Base-by-base conservation (phyloP, 1,140 invertebrate genomes). In the Drosophila elegans region DNA sequence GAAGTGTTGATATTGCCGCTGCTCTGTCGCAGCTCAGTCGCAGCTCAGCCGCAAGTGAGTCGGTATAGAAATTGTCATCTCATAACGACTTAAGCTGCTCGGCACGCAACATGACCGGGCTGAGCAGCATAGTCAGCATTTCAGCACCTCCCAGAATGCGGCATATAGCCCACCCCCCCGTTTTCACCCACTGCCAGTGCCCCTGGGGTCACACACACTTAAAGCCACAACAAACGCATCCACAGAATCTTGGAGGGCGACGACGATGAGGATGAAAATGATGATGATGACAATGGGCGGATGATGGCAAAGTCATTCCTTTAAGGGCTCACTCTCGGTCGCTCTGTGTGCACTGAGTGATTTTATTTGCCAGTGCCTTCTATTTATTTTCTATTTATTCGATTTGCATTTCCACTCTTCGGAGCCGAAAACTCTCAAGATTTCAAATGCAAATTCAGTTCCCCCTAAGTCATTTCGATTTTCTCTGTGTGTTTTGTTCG, bases 301-400 rank as follows among this genome's bases (percentile, higher is more conserved):
- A 71, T 57, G 63, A 67, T 67, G 59, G 38, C 53, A 79, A 71
- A 45, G 64, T 67, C 71, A 74, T 64, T 75, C 63, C 62, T 64
- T 82, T 73, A 86, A 86, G 80, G 72, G 60, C 57, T 41, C 34
- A 25, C 69, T 48, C 51, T 73, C 60, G 9, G 13, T 66, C 39
- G 53, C 44, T 55, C 41, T 62, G 42, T 61, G 55, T 63, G 66
- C 60, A 41, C 16, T 54, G 60, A 66, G 46, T 51, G 78, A 69
- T 67, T 79, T 79, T 83, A 71, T 76, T 86, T 84, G 73, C 85
- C 72, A 68, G 64, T 72, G 76, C 64, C 59, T 61, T 80, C 64
- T 84, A 89, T 84, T 89, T 89, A 89, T 84, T 89, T 84, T 89
- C 84, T 80, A 89, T 89, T 89, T 80, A 90, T 89, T 74, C 84